A percentile compares a stretch with the other conserved stretches of the same genome.
These are phyloP conservation scores for Eudorcas thomsonii DNA, from an alignment of 2,113 vertebrate genomes.

Conservation along the genomic window DNA sequence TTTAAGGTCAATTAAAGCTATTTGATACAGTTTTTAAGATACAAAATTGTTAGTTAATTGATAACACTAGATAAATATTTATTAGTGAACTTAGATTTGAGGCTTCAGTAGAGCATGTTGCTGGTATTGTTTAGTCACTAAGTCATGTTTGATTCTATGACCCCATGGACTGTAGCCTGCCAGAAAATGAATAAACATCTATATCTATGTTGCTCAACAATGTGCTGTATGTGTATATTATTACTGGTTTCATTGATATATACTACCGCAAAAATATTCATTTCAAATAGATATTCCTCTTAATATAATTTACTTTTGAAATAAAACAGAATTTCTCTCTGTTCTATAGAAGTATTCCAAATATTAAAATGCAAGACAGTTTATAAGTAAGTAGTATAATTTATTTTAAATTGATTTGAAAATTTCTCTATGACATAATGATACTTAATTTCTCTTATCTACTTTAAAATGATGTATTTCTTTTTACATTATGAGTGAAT, in stretches of 20 bases:
- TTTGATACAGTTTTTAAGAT: not conserved
- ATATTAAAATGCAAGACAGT: not conserved
- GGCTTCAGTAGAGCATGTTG: not conserved
- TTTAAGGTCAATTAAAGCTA: not conserved
- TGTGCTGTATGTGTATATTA: not conserved
- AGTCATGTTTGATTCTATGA: not conserved
- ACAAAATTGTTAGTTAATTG: not conserved
- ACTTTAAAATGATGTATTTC: not conserved
- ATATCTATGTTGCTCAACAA: not conserved
- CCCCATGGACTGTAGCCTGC: not conserved
- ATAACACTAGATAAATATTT: not conserved
- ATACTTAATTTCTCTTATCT: not conserved
- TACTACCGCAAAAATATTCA: not conserved
- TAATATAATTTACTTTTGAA: not conserved
- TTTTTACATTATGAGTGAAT: not conserved
- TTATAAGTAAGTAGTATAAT: not conserved
- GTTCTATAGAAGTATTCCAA: not conserved
- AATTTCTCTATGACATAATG: not conserved
- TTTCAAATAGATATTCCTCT: not conserved
- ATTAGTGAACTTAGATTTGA: not conserved
- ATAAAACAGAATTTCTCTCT: not conserved
- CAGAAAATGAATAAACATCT: not conserved
- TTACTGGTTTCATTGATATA: not conserved
- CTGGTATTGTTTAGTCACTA: not conserved
- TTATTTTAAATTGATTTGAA: not conserved